Evolutionary conservation across 1,140 invertebrate genomes (phyloP).

Genomic region (Lepidostoma basale): DNA sequence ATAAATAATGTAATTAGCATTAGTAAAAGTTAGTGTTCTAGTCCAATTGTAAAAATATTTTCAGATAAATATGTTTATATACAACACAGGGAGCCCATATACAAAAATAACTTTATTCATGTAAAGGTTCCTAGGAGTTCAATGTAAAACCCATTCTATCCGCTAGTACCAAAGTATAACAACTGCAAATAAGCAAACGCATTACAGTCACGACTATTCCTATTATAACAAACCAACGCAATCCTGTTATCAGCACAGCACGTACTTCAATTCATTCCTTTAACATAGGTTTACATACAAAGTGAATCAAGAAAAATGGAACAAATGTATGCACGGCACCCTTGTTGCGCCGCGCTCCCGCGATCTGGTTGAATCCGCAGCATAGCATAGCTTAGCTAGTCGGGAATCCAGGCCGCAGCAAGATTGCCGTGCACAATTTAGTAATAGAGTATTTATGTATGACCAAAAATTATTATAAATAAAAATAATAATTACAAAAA

Average conservation of each 20-base stretch:
- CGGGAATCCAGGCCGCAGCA: too few relatives aligned
- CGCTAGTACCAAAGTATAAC: slow-evolving; percentile 29
- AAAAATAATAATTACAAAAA: slow-evolving; percentile 1
- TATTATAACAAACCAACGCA: slow-evolving; percentile 29
- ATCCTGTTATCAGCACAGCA: slow-evolving; percentile 24
- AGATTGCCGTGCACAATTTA: too few relatives aligned
- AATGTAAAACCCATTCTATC: slow-evolving; percentile 13
- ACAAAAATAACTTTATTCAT: slow-evolving; percentile 29
- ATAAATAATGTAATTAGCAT: slow-evolving; percentile 42
- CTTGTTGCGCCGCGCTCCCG: too few relatives aligned
- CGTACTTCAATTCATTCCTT: neutral
- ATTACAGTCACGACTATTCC: slow-evolving; percentile 32
- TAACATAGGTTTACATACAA: slow-evolving; percentile 1
- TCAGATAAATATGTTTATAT: slow-evolving; percentile 27
- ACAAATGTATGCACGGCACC: too few relatives aligned
- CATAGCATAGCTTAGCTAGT: too few relatives aligned
- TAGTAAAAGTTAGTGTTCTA: slow-evolving; percentile 41
- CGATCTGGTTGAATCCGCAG: too few relatives aligned
- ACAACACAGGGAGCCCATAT: slow-evolving; percentile 14
- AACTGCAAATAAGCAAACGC: slow-evolving; percentile 29
- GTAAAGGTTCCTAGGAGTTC: slow-evolving; percentile 17
- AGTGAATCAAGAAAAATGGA: neutral
- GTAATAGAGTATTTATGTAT: too few relatives aligned
- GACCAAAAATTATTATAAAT: neutral
- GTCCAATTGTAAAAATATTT: slow-evolving; percentile 41